A percentile compares a stretch with the other conserved stretches of the same genome.
Evolutionary conservation across 1,140 invertebrate genomes (phyloP).

Genomic region (Lerema accius): DNA sequence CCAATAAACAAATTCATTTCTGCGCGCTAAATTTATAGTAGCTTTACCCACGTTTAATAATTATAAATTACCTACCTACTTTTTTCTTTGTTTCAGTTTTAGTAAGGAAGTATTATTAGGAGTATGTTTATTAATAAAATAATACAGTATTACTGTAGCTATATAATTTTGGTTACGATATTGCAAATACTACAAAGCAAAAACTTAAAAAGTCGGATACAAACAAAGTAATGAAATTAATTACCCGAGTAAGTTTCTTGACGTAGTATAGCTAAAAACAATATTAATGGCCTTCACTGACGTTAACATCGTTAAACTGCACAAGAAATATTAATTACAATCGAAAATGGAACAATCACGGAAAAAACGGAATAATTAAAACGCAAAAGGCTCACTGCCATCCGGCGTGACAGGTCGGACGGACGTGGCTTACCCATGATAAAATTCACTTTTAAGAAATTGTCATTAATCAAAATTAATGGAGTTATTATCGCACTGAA

Average conservation of each 20-base stretch:
- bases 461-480: constrained; percentile 82
- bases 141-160: too few species aligned
- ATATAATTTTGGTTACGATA: too few species aligned
- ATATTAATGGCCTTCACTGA: constrained; percentile 11
- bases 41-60: constrained; percentile 8
- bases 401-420: constrained; percentile 55
- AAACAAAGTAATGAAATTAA: too few species aligned
- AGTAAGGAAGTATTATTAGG: too few species aligned
- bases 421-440: constrained; percentile 43
- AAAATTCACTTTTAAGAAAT: constrained; percentile 80
- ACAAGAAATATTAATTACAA: constrained; percentile 39
- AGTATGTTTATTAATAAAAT: too few species aligned
- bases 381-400: constrained; percentile 56
- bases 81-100: too few species aligned
- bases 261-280: too few species aligned
- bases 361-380: constrained; percentile 72
- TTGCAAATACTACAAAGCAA: too few species aligned
- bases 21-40: constrained; percentile 1
- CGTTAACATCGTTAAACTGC: constrained; percentile 25
- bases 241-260: too few species aligned
- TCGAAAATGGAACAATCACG: constrained; percentile 64
- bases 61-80: too few species aligned
- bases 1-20: constrained; percentile 32
- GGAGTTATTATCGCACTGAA: constrained; percentile 80
- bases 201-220: too few species aligned